Percentiles rank a stretch among this genome's conserved stretches.
Conservation (phyloP, 1,140 invertebrate genomes). For the Aphaenogaster rudis region DNA sequence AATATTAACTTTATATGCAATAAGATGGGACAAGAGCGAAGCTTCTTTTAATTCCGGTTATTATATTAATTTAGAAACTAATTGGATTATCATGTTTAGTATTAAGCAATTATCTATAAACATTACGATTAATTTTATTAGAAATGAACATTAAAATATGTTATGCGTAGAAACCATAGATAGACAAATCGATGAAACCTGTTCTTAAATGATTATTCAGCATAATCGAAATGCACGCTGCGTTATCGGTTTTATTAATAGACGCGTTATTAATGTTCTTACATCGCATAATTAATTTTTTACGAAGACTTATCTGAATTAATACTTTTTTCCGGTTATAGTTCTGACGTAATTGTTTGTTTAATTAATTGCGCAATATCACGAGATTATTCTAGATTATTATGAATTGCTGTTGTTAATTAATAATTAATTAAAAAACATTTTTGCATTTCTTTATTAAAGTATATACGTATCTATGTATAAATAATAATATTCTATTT, state of each 20-base stretch:
- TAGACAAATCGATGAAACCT: background rate
- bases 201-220: constrained; percentile 19
- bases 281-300: background rate
- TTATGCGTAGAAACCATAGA: background rate
- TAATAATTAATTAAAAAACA: background rate
- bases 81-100: background rate
- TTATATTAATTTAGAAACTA: background rate
- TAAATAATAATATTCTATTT: background rate
- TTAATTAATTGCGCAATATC: background rate
- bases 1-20: background rate
- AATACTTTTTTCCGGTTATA: background rate
- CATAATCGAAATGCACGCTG: background rate
- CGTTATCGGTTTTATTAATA: constrained; percentile 32
- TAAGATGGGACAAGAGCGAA: background rate
- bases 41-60: background rate
- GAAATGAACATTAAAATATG: background rate
- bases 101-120: background rate
- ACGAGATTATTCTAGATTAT: background rate
- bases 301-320: background rate
- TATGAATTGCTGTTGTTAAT: background rate
- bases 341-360: background rate
- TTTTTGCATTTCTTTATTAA: background rate
- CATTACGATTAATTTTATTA: background rate
- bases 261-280: background rate
- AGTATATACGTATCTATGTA: background rate